Evolutionary conservation across 2,113 vertebrate genomes (phyloP).

Genomic region (Malurus alboscapulatus): DNA sequence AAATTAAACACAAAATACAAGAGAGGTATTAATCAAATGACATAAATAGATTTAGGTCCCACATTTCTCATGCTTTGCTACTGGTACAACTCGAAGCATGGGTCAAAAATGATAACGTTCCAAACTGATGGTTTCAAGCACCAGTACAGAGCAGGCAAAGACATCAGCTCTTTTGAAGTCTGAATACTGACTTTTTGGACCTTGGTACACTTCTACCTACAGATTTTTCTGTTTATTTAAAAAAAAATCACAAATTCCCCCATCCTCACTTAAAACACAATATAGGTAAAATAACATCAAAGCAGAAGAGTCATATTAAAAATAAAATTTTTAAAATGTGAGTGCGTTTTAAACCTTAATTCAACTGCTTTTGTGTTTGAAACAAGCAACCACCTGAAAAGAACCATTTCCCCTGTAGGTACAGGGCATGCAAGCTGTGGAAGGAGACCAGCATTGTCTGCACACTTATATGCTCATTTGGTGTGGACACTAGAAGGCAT

Average conservation of each 20-base stretch:
- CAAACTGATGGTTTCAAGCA: neutral
- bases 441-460: neutral
- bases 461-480: rapidly evolving
- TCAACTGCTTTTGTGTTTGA: neutral
- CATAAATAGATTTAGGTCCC: neutral
- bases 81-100: neutral
- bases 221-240: neutral
- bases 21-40: neutral
- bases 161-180: neutral
- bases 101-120: neutral
- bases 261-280: neutral
- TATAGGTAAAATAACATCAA: neutral
- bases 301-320: neutral
- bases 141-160: neutral
- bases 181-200: neutral
- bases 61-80: neutral
- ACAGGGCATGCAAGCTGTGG: neutral
- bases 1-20: constrained; percentile 38
- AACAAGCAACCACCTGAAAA: neutral
- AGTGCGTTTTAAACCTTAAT: neutral
- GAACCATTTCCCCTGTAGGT: neutral
- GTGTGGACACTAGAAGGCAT: neutral
- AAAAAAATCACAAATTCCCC: neutral
- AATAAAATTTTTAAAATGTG: neutral
- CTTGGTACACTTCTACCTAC: neutral